Base-by-base conservation (phyloP, 2,888 invertebrate genomes). In the Anthrax anthrax region DNA sequence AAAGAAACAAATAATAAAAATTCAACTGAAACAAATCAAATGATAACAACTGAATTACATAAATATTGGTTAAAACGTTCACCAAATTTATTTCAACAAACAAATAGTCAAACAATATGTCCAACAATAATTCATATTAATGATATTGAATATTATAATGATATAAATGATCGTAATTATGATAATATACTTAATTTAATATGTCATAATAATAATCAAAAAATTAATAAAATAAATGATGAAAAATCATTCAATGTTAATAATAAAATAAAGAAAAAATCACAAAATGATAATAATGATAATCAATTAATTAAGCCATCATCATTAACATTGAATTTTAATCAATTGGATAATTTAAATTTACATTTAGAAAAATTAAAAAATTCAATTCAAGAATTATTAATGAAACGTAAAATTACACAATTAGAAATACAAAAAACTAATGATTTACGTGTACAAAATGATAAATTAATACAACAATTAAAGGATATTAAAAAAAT, bases 401-500 rank as follows among this genome's bases (percentile, higher is more conserved):
- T 61, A 47, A 53, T 55, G 58, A 42, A 62, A 37, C 49, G 56
- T 42, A 53, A 55, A 46, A 36, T 48, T 34, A 49, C 53, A 44
- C 52, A 54, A 45, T 44, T 51, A 36, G 48, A 52, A 34, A 51
- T 54, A 29, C 51, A 56, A 54, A 53, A 55, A 46, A 46, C 54
- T 29, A 58, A 60, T 42, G 57, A 58, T 32, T 59, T 57, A 52
- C 56, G 55, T 16, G 53, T 57, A 44, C 61, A 70, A 51, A 70
- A 75, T 50, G 68, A 54, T 19, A 40, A 68, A 42, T 60, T 65
- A 29, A 58, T 74, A n/a, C 61, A 62, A 51, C 58, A 64, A 23
- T 59, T 63, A 4, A 60, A 70, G 45, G 62, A 69, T 12, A 65
- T 71, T 49, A 65, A 69, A 3, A 72, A 74, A 54, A 63, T 78